Evolutionary conservation across 2,113 vertebrate species (phyloP), one percentile per base, ranked within the genome.

Genomic region (Myiagra hebetior): DNA sequence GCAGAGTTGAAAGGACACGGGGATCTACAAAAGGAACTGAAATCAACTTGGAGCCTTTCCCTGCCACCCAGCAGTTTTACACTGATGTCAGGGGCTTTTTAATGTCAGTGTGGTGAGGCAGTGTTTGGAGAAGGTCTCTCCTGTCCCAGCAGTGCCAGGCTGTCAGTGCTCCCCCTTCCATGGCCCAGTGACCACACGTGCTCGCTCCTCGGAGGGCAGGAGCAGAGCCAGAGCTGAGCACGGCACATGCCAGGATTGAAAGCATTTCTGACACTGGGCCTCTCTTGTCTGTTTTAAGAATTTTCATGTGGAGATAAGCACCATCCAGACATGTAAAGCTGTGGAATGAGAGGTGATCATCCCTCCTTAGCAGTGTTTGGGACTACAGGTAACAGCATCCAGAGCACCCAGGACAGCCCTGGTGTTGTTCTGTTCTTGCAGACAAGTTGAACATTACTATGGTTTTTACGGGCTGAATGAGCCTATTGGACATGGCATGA

Each of bases 321-420:
- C 31, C 7, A 5, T 49, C 11, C 41, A 72, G 31, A n/a, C 49
- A 10, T 19, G 7, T 13, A 6, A 37, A 74, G 31, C 44, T 76
- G 3, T 14, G 3, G 23, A 35, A 31, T 50, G 22, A 37, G 37
- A 30, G 81, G 28, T 37, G 33, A 56, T 41, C 49, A 39, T 49
- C 42, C 14, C 2, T 44, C 55, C 56, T 47, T 16, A 49, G 41
- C 27, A 1, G 37, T 9, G 21, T 50, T 49, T 42, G 47, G 31
- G 11, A 13, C 18, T 17, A 0, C 4, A 21, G 3, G 7, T 8
- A 15, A 3, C 10, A 26, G 44, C 17, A 30, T 5, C 41, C 28
- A 10, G 41, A 49, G 31, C 39, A 5, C 42, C 37, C 31, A 11
- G 26, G 8, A 3, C 4, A 21, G 46, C 27, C 3, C 21, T 26